Percentiles rank a stretch among this genome's conserved stretches.
phyloP scores from a whole-genome alignment of 35 echinoderm and acorn worm species.

The Apostichopus japonicus region DNA sequence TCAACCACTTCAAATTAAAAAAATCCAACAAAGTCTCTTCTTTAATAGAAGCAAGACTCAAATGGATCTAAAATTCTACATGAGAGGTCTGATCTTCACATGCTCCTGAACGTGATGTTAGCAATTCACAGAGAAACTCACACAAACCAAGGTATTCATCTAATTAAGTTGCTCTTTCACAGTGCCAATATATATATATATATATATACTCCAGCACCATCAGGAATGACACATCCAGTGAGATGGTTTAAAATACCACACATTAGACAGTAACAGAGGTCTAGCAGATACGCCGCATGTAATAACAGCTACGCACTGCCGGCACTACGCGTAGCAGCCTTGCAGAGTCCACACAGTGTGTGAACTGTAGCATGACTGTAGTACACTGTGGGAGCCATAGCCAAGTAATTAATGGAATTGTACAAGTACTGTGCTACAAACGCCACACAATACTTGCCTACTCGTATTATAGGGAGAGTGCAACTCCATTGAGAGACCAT shows the following conservation, averaged over 20 bases:
- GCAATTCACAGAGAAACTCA: neutral
- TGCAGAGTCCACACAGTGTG: neutral
- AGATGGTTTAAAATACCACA: constrained; percentile 37
- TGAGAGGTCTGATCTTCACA: neutral
- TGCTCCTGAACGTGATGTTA: constrained; percentile 5
- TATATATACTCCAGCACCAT: no score
- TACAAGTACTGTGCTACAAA: neutral
- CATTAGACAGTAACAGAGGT: constrained; percentile 1
- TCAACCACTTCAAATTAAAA: no score
- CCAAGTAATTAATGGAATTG: constrained; percentile 29
- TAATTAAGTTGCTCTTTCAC: constrained; percentile 49
- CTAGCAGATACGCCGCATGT: constrained; percentile 27
- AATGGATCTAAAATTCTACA: no score
- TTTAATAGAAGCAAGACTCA: no score
- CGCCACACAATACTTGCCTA: neutral
- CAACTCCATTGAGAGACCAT: no score
- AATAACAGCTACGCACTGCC: constrained; percentile 3
- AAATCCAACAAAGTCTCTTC: no score
- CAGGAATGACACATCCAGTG: constrained; percentile 13
- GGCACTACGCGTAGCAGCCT: neutral
- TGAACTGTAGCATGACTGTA: constrained; percentile 25
- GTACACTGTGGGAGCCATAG: neutral
- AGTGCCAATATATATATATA: no score
- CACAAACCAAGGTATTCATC: constrained; percentile 44
- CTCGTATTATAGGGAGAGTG: no score